phyloP scores from a whole-genome alignment of 2,888 invertebrate species.

The Pemphredon lugubris region DNA sequence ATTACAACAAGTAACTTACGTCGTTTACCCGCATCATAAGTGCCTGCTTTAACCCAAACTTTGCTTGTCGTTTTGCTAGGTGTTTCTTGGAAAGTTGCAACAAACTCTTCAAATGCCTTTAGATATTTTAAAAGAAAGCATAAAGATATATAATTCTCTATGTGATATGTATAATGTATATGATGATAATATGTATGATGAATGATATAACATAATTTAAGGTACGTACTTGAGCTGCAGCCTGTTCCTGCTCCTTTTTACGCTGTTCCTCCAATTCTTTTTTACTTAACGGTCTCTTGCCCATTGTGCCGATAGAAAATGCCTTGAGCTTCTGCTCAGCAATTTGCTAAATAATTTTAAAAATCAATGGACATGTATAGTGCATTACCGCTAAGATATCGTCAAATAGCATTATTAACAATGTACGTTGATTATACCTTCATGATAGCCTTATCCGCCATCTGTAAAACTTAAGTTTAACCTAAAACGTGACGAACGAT shows the following conservation, averaged over 20 bases:
- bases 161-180: not conserved
- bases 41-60: slow-evolving; percentile 99
- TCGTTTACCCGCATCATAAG: slow-evolving; percentile 96
- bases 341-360: slow-evolving; percentile 81
- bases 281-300: slow-evolving; percentile 89
- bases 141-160: not conserved
- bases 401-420: not conserved
- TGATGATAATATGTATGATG: not conserved
- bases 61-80: slow-evolving; percentile 89
- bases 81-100: slow-evolving; percentile 96
- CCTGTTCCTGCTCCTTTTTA: slow-evolving; percentile 94
- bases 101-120: slow-evolving; percentile 97
- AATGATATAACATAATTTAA: not conserved
- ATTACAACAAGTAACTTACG: slow-evolving; percentile 83
- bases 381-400: not conserved
- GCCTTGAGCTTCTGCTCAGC: slow-evolving; percentile 89
- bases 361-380: not conserved
- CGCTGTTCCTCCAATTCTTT: slow-evolving; percentile 92
- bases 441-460: slow-evolving; percentile 79
- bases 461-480: slow-evolving; percentile 58
- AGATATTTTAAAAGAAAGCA: not conserved
- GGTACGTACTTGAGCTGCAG: slow-evolving; percentile 91
- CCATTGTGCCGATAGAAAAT: slow-evolving; percentile 89
- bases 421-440: slow-evolving; percentile 67
- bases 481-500: no score